Evolutionary conservation across 1,140 invertebrate genomes (phyloP).

Genomic region (Chrysopa pallens): DNA sequence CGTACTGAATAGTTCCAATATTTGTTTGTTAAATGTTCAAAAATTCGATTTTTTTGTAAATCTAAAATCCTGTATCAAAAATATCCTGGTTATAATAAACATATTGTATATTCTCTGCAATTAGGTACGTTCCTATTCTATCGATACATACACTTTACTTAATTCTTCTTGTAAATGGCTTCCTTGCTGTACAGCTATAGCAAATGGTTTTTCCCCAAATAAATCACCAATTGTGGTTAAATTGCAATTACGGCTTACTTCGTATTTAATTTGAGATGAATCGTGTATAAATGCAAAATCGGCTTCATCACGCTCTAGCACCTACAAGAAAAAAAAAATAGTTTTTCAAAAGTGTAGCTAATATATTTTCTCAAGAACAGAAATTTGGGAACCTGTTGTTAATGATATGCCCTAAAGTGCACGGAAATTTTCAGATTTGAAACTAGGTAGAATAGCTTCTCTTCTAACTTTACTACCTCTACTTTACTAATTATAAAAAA

Average conservation of each 20-base stretch:
- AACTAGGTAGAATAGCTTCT: too few species aligned
- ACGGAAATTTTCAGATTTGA: too few species aligned
- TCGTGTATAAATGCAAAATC: conserved; percentile 84
- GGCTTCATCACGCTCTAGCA: conserved; percentile 53
- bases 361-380: too few species aligned
- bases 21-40: conserved; percentile 54
- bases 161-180: conserved; percentile 64
- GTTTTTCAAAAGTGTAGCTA: too few species aligned
- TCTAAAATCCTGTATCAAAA: conserved; percentile 44
- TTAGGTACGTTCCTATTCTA: not conserved
- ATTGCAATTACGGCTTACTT: conserved; percentile 67
- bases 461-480: too few species aligned
- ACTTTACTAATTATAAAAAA: too few species aligned
- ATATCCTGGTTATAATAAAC: conserved; percentile 2
- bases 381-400: too few species aligned
- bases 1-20: conserved; percentile 65
- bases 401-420: too few species aligned
- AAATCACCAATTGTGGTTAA: conserved; percentile 73
- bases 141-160: conserved; percentile 35
- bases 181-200: conserved; percentile 72
- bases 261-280: conserved; percentile 66
- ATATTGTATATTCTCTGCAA: conserved; percentile 1
- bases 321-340: conserved; percentile 20
- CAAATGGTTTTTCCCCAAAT: conserved; percentile 77
- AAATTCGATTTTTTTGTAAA: conserved; percentile 68